These are phyloP conservation scores for Psilopogon haemacephalus DNA, from an alignment of 2,113 vertebrate genomes.

Conservation along the genomic window DNA sequence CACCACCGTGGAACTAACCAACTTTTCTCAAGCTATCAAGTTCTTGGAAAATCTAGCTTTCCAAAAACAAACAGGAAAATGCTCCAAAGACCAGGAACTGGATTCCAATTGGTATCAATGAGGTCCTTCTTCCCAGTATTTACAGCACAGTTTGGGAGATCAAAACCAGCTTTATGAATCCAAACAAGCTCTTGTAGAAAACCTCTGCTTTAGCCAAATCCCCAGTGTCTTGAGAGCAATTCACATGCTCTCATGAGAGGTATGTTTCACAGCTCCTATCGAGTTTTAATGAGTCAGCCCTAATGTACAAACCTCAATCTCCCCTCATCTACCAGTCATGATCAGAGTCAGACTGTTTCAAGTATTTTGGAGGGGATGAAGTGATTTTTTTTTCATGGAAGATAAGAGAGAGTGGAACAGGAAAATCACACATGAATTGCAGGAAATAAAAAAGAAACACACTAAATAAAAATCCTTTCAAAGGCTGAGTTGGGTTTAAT, in stretches of 20 bases:
- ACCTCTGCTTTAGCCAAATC: background rate
- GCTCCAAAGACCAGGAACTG: background rate
- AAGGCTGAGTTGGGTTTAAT: constrained; percentile 5
- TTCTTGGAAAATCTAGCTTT: background rate
- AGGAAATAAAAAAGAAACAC: background rate
- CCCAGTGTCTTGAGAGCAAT: background rate
- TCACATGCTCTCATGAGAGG: background rate
- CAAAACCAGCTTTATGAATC: background rate
- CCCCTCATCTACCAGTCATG: background rate
- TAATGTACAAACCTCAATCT: background rate
- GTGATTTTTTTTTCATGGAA: background rate
- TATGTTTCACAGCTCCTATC: background rate
- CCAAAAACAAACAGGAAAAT: background rate
- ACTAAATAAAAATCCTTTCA: constrained; percentile 17
- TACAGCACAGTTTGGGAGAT: background rate
- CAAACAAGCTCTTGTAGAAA: background rate
- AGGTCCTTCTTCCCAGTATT: background rate
- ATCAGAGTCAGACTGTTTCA: background rate
- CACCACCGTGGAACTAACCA: background rate
- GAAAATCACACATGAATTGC: background rate
- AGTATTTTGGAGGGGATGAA: background rate
- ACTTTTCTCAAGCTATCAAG: background rate
- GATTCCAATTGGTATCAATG: background rate
- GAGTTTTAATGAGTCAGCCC: background rate
- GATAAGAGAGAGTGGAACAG: background rate